These are phyloP conservation scores for Oncorhynchus keta DNA, from an alignment of 2,113 vertebrate genomes.

Conservation along the genomic window DNA sequence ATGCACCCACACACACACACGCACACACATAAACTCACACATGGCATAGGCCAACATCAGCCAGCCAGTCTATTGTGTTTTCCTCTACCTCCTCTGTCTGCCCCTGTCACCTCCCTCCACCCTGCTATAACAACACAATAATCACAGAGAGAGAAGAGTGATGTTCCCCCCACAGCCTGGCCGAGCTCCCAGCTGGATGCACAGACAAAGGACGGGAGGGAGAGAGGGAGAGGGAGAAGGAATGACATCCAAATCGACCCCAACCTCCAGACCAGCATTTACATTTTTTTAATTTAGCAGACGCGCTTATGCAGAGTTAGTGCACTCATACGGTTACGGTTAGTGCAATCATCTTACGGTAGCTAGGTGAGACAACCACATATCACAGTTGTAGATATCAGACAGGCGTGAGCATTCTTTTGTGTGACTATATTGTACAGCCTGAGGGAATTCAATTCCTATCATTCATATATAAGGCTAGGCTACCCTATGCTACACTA, in stretches of 20 bases:
- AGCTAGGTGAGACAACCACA: too few relatives aligned
- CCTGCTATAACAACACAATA: constrained; percentile 20
- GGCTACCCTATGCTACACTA: too few relatives aligned
- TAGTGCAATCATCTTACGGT: too few relatives aligned
- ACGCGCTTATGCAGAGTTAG: too few relatives aligned
- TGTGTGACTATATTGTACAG: too few relatives aligned
- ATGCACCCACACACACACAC: not conserved
- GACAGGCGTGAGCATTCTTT: too few relatives aligned
- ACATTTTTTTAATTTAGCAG: too few relatives aligned
- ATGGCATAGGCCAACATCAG: not conserved
- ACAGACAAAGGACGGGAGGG: not conserved
- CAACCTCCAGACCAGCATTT: not conserved
- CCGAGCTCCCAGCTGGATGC: not conserved
- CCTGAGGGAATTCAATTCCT: not conserved
- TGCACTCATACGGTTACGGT: too few relatives aligned
- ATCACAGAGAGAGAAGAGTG: constrained; percentile 8
- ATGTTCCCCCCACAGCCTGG: not conserved
- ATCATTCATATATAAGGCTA: not conserved
- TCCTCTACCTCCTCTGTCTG: constrained; percentile 5
- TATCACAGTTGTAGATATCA: too few relatives aligned
- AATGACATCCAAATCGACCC: not conserved
- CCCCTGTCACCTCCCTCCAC: constrained; percentile 15
- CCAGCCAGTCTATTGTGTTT: not conserved
- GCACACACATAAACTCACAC: not conserved
- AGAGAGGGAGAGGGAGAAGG: not conserved